Evolutionary conservation across 2,888 invertebrate species (phyloP).

Genomic region (Leucania comma): DNA sequence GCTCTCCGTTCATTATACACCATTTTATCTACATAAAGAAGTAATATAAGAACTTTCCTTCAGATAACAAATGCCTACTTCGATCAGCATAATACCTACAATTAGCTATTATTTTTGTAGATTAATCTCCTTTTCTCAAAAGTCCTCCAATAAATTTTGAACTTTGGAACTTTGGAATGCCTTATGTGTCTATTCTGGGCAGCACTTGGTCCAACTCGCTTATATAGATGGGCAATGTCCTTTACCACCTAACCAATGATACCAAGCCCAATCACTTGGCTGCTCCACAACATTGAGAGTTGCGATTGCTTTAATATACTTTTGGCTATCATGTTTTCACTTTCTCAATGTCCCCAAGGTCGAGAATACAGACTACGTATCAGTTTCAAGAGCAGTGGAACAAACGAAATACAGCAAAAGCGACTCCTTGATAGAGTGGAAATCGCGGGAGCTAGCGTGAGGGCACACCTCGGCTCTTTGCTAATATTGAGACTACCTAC

Average conservation of each 20-base stretch:
- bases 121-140: too few relatives aligned
- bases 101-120: too few relatives aligned
- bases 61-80: too few relatives aligned
- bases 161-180: too few relatives aligned
- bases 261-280: background rate
- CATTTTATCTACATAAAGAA: too few relatives aligned
- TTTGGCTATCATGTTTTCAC: background rate
- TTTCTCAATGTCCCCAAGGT: slow-evolving; percentile 58
- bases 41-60: too few relatives aligned
- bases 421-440: slow-evolving; percentile 68
- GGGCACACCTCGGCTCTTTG: slow-evolving; percentile 80
- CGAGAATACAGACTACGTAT: slow-evolving; percentile 79
- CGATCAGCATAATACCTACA: too few relatives aligned
- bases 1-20: too few relatives aligned
- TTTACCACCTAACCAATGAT: background rate
- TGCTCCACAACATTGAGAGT: background rate
- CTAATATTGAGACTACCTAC: slow-evolving; percentile 80
- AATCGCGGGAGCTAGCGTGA: slow-evolving; percentile 74
- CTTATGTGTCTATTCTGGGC: too few relatives aligned
- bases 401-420: slow-evolving; percentile 22
- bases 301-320: background rate
- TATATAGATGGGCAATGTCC: too few relatives aligned
- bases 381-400: slow-evolving; percentile 61
- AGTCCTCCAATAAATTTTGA: too few relatives aligned
- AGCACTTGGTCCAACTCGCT: too few relatives aligned